A percentile compares a stretch with the other conserved stretches of the same genome.
phyloP scores from a whole-genome alignment of 1,140 invertebrate species.

The Chlorops oryzae region DNA sequence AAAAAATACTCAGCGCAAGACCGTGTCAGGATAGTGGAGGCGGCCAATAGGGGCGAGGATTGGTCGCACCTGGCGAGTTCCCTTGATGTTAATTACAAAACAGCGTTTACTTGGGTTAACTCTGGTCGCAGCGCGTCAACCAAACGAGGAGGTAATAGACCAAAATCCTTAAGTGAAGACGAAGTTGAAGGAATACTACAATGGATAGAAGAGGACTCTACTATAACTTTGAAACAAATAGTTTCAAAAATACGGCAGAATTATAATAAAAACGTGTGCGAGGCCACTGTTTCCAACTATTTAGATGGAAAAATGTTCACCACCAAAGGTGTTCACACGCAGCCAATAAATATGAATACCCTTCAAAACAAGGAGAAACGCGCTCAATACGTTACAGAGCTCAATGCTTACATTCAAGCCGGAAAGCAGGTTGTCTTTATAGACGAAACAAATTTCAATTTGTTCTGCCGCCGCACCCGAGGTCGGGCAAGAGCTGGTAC shows the following conservation, averaged over 20 bases:
- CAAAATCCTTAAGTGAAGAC: background rate
- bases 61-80: conserved; percentile 4
- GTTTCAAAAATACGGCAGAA: background rate
- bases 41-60: conserved; percentile 7
- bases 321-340: conserved; percentile 3
- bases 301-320: conserved; percentile 8
- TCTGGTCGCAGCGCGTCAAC: conserved; percentile 4
- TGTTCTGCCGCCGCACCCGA: conserved; percentile 6
- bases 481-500: conserved; percentile 2
- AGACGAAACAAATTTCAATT: conserved; percentile 9
- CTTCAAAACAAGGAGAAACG: conserved; percentile 7
- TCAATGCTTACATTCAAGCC: conserved; percentile 3
- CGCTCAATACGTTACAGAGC: conserved; percentile 5
- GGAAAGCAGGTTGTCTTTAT: conserved; percentile 8
- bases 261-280: conserved; percentile 6
- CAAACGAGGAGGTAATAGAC: conserved; percentile 3
- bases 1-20: conserved; percentile 6
- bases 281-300: background rate
- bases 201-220: conserved; percentile 12
- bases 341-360: conserved; percentile 1
- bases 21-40: conserved; percentile 8
- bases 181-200: conserved; percentile 7
- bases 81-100: conserved; percentile 11
- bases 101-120: conserved; percentile 8
- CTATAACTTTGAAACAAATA: conserved; percentile 12